A percentile compares a stretch with the other conserved stretches of the same genome.
phyloP scores from a whole-genome alignment of 2,888 invertebrate genomes.

The Thelaira solivaga region DNA sequence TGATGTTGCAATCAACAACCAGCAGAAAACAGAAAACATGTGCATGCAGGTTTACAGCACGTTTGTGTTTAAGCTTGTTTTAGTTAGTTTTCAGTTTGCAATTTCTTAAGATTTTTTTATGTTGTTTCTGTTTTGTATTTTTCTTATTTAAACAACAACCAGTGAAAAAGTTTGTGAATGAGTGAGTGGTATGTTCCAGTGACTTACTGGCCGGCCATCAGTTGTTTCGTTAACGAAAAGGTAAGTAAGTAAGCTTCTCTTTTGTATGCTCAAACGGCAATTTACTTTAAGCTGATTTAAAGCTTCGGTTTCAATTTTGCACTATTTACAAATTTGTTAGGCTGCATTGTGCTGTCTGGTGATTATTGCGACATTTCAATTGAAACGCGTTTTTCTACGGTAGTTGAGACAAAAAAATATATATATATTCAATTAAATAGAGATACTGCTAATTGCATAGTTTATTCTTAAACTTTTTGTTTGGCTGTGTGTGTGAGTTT shows the following conservation, averaged over 20 bases:
- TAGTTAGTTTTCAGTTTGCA: conserved; percentile 10
- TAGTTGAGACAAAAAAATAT: background rate
- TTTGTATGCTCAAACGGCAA: background rate
- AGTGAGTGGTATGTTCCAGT: conserved; percentile 28
- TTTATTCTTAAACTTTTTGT: no score
- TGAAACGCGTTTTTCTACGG: conserved; percentile 23
- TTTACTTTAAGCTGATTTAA: background rate
- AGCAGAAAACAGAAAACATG: conserved; percentile 13
- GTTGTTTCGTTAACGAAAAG: background rate
- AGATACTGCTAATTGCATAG: conserved; percentile 5
- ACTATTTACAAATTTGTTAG: background rate
- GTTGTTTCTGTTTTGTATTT: conserved; percentile 2
- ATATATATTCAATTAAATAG: conserved; percentile 5
- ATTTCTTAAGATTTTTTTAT: conserved; percentile 30
- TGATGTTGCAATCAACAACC: conserved; percentile 48
- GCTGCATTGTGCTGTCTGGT: conserved; percentile 30
- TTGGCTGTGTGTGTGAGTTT: background rate
- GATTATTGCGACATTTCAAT: conserved; percentile 58
- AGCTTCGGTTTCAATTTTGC: background rate
- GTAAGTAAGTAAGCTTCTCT: background rate
- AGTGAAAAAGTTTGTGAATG: background rate
- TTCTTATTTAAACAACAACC: background rate
- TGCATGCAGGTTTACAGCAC: background rate
- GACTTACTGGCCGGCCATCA: conserved; percentile 50
- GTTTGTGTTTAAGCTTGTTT: conserved; percentile 19